Evolutionary conservation across 1,140 invertebrate species (phyloP), one percentile per base, ranked within the genome.

Genomic region (Zaprionus capensis): DNA sequence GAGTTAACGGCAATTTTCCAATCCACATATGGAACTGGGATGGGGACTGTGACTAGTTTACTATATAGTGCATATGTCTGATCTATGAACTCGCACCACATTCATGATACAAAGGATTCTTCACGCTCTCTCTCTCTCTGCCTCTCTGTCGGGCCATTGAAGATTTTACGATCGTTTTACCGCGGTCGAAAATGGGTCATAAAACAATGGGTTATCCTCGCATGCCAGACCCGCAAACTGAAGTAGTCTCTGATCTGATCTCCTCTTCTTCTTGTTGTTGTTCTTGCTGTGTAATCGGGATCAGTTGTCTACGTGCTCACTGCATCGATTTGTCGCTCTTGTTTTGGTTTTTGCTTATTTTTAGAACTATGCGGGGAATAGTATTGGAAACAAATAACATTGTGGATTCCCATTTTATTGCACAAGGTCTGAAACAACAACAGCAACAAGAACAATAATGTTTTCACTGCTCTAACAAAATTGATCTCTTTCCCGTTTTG

Each of bases 161-260:
- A 55, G 72, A 70, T 88, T 88, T 88, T 76, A 90, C 81, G 84
- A 88, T 84, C 84, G 81, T 78, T 88, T 90, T 84, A 88, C 85
- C 85, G 81, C 84, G 80, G 71, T 28, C 71, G 70, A 79, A 81
- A 90, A 88, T 88, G 84, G 84, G 81, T 81, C 84, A 84, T 88
- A 88, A 88, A 88, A 88, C 84, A 88, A 90, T 78, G 85, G 84
- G 84, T 88, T 90, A 90, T 90, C 85, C 85, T 87, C 57, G 41
- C 15, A 46, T 38, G 31, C 31, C 11, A 63, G 41, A 46, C 20
- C 59, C 28, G 5, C 7, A 56, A 56, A 58, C 41, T 58, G 41
- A 58, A 49, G 65, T 58, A 58, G 22, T 58, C 28, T 46, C 2
- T 7, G 14, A 15, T 46, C n/a, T 2, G 31, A 34, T 34, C 41